phyloP scores from a whole-genome alignment of 2,113 vertebrate species.

The Odobenus rosmarus region DNA sequence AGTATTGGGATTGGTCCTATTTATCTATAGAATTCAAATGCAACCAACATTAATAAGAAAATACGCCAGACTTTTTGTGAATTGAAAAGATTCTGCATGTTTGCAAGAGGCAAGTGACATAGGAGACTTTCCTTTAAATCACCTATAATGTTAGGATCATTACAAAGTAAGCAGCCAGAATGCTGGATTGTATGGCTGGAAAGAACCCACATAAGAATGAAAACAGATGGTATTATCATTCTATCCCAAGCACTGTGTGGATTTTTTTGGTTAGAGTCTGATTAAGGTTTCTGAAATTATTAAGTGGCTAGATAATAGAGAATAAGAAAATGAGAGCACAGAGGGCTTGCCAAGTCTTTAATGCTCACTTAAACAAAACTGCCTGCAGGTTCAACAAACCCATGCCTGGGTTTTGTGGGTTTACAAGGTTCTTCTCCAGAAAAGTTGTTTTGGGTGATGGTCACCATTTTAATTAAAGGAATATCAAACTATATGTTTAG shows the following conservation, averaged over 20 bases:
- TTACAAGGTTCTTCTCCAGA: conserved; percentile 55
- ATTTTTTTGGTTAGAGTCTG: conserved; percentile 70
- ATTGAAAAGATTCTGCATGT: not conserved
- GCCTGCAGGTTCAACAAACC: conserved; percentile 71
- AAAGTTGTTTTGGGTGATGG: conserved; percentile 70
- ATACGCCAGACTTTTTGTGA: not conserved
- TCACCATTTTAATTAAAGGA: conserved; percentile 73
- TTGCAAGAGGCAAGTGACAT: not conserved
- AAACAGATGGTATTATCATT: conserved; percentile 74
- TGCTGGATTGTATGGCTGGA: conserved; percentile 55
- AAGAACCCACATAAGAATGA: conserved; percentile 57
- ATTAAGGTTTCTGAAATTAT: conserved; percentile 76
- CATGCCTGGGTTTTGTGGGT: conserved; percentile 68
- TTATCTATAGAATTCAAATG: conserved; percentile 1
- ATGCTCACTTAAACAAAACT: conserved; percentile 74
- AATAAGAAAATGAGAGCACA: conserved; percentile 72
- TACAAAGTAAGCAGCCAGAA: conserved; percentile 59
- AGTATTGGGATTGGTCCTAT: not conserved
- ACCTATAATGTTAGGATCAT: conserved; percentile 29
- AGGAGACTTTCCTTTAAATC: conserved; percentile 45
- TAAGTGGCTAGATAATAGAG: conserved; percentile 78
- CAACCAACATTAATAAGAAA: conserved; percentile 1
- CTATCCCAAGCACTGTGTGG: conserved; percentile 61
- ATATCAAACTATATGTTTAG: conserved; percentile 70
- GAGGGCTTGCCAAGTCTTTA: conserved; percentile 69